Conservation (phyloP, 2,113 vertebrate species). For the Odobenus rosmarus region DNA sequence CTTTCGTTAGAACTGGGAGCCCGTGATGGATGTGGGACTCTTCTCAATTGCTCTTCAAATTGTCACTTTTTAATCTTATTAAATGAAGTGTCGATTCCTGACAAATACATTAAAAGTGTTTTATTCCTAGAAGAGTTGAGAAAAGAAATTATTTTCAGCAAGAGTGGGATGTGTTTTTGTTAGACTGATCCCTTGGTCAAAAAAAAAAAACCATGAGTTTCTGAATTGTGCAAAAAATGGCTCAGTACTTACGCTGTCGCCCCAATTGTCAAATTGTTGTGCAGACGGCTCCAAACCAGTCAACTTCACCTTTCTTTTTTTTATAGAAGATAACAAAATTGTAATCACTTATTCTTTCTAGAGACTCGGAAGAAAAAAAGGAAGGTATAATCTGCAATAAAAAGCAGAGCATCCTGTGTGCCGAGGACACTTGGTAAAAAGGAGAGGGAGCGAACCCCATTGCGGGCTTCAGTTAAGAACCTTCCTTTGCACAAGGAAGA, state of each 20-base stretch:
- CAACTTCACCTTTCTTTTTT: not conserved
- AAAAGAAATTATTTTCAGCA: constrained; percentile 67
- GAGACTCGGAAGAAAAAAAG: not conserved
- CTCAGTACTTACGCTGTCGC: not conserved
- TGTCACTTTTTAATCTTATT: constrained; percentile 74
- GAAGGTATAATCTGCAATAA: not conserved
- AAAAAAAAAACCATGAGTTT: constrained; percentile 50
- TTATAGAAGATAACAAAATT: constrained; percentile 13
- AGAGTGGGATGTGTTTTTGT: constrained; percentile 66
- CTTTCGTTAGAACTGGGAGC: not conserved
- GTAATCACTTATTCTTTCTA: constrained; percentile 15
- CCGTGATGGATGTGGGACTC: not conserved
- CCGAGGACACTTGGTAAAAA: not conserved
- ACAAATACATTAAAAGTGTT: constrained; percentile 73
- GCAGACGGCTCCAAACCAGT: not conserved
- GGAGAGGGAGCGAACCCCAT: not conserved
- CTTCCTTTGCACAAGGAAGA: constrained; percentile 29
- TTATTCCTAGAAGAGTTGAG: constrained; percentile 72
- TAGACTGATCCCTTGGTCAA: constrained; percentile 59
- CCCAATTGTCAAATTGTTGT: constrained; percentile 27
- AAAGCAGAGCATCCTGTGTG: not conserved
- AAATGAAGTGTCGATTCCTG: constrained; percentile 71
- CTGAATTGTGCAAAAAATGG: constrained; percentile 71
- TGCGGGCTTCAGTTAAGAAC: not conserved
- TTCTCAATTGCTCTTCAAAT: constrained; percentile 65